These are phyloP conservation scores for Bos javanicus DNA, from an alignment of 2,113 vertebrate genomes.

Conservation along the genomic window DNA sequence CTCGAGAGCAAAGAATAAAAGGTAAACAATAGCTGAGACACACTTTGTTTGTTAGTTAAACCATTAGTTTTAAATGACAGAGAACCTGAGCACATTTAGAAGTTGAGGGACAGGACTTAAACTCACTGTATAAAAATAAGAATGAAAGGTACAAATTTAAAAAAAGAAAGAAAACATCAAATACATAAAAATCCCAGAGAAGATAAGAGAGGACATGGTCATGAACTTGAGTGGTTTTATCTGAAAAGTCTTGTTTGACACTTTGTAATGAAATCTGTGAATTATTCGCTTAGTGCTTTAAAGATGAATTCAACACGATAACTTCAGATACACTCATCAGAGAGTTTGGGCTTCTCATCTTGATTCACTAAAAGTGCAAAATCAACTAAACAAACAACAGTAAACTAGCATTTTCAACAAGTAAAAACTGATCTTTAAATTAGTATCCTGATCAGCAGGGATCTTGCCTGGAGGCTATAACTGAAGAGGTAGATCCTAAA, in stretches of 20 bases:
- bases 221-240: not conserved
- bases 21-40: not conserved
- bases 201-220: not conserved
- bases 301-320: not conserved
- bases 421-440: not conserved
- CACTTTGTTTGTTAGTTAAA: not conserved
- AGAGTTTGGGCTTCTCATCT: not conserved
- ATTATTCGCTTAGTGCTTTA: not conserved
- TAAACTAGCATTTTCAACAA: not conserved
- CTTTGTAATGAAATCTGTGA: not conserved
- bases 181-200: not conserved
- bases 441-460: not conserved
- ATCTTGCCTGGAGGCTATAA: not conserved
- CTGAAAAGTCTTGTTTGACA: not conserved
- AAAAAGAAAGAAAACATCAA: not conserved
- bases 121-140: not conserved
- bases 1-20: not conserved
- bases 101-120: not conserved
- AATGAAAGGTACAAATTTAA: not conserved
- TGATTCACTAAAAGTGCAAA: not conserved
- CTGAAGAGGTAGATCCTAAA: not conserved
- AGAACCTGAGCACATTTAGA: not conserved
- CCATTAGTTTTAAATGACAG: not conserved
- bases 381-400: not conserved
- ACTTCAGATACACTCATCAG: not conserved